Percentiles rank a stretch among this genome's conserved stretches.
phyloP scores from a whole-genome alignment of 2,113 vertebrate genomes.

The Pachypanchax playfairii region DNA sequence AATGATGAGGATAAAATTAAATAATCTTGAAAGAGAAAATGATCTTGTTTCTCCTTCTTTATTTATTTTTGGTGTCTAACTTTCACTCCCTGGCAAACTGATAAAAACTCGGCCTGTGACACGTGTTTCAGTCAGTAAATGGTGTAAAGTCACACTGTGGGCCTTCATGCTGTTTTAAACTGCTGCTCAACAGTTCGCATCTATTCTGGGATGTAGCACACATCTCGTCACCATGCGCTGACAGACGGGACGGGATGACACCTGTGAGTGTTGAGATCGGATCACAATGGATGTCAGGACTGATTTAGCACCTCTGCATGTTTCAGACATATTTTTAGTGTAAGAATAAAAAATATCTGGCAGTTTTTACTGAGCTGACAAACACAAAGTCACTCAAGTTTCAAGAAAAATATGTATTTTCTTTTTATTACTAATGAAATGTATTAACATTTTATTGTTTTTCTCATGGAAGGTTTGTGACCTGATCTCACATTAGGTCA shows the following conservation, averaged over 20 bases:
- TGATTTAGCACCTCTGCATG: constrained; percentile 3
- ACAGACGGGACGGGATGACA: constrained; percentile 22
- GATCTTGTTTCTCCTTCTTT: background rate
- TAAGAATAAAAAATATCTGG: background rate
- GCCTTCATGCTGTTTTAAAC: constrained; percentile 10
- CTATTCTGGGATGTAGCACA: constrained; percentile 47
- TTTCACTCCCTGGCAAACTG: background rate
- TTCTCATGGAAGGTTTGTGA: too few species aligned
- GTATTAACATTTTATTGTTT: too few species aligned
- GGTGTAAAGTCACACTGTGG: constrained; percentile 10
- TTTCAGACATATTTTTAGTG: constrained; percentile 29
- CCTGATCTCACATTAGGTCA: too few species aligned
- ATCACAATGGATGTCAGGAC: constrained; percentile 7
- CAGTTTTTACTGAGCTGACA: constrained; percentile 4
- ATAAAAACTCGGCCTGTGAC: background rate
- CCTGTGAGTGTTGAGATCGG: background rate
- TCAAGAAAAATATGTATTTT: background rate
- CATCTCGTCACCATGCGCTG: constrained; percentile 17
- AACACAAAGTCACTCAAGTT: background rate
- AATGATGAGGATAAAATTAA: too few species aligned
- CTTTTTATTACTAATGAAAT: too few species aligned
- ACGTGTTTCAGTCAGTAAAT: background rate
- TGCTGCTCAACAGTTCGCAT: constrained; percentile 34
- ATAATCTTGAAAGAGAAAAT: too few species aligned
- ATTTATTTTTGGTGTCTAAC: background rate